Evolutionary conservation across 2,797 vertebrate species (phyloP), one percentile per base, ranked within the genome.

Genomic region (Gobionotothen gibberifrons): DNA sequence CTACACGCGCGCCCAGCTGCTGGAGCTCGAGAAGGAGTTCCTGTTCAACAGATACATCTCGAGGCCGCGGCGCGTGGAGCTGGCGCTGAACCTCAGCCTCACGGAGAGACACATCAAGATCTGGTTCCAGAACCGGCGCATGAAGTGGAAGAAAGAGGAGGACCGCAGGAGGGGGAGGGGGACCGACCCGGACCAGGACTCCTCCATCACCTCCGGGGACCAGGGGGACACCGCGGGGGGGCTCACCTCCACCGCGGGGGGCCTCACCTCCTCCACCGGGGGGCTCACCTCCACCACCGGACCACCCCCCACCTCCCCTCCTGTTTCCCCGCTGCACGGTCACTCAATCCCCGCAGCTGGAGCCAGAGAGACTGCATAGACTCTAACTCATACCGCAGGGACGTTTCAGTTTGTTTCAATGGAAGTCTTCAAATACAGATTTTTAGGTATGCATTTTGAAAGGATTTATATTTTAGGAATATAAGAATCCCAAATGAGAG

Each of bases 91-190:
- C 84, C 93, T 99, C 67, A 97, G 97, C 94, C 96, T 99, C 88
- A 99, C 98, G 26, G 98, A 99, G 92, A 94, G 98, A 8, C 98
- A 99, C 93, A 99, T 99, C 87, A 98, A 98, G 91, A 98, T 98
- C 94, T 98, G 97, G 97, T 98, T 98, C 91, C 97, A 98, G 90
- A 98, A 98, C 90, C 94, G 97, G 14, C 94, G 97, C 74, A 98
- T 98, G 97, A 98, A 98, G 85, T 99, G 98, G 98, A 99, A 99
- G 85, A 99, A 99, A 48, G 98, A 99, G 85, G 98, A 99, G 86
- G 98, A 99, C 89, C 96, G 97, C 81, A 96, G 96, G 76, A 93
- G 96, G 78, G 92, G 91, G 8, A 84, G 94, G 13, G 90, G 81
- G 9, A 81, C 81, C 9, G 90, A 97, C 43, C 95, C 96, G 0